Base-by-base conservation (phyloP, 1,140 invertebrate species). In the Zophobas morio region DNA sequence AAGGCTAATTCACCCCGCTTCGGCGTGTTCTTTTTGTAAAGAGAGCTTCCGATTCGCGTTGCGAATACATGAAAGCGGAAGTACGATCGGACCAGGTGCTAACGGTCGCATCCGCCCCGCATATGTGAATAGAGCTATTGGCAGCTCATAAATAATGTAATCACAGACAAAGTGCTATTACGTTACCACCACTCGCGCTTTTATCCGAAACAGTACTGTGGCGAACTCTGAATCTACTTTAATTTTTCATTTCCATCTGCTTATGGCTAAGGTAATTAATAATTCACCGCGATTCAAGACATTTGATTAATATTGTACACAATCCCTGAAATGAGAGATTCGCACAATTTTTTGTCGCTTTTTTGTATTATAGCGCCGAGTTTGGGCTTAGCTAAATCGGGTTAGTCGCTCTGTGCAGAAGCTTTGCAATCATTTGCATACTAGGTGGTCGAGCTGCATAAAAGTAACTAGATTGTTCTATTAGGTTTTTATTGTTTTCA, bases 141-240 rank as follows among this genome's bases (percentile, higher is more conserved):
- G 80, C 78, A 81, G 76, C 80, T 81, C 80, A 81, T 81, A 81
- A 81, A 81, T 81, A 81, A 81, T 81, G 78, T 79, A 81, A 81
- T 80, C 76, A 80, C 76, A 79, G 78, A 81, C 80, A 81, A 81
- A 81, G 78, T 81, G 80, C 78, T 81, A 76, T 79, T 81, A 81
- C 80, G 76, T 79, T 79, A 79, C 76, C 73, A 54, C 54, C 74
- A 57, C 70, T 75, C 74, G 56, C 56, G 56, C 56, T 75, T 66
- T 75, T 63, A 66, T 63, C 56, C 47, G 8, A 40, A 33, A 40
- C 54, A 34, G 57, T 63, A 34, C 73, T 32, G 75, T 71, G 71
- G 54, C 78, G 72, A 78, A 75, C 76, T 78, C 75, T 47, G 46
- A 63, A 70, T 60, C 56, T 70, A 40, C 56, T 78, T 80, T 75